phyloP scores from a whole-genome alignment of 2,113 vertebrate genomes.

The Neoarius graeffei region DNA sequence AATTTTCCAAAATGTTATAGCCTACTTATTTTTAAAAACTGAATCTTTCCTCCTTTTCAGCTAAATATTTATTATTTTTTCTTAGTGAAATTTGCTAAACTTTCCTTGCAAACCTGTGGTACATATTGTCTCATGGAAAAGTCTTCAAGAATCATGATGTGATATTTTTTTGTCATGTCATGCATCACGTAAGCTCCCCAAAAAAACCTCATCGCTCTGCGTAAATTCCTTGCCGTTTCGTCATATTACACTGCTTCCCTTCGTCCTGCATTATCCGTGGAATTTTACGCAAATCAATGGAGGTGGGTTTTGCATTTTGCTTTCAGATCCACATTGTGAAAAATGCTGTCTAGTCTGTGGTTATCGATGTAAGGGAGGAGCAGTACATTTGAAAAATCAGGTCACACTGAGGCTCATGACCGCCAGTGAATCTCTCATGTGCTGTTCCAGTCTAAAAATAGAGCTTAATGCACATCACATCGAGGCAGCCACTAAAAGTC shows the following conservation, averaged over 20 bases:
- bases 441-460: slow-evolving; percentile 52
- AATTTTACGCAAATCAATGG: slow-evolving; percentile 16
- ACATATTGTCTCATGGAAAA: background rate
- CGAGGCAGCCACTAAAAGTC: slow-evolving; percentile 39
- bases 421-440: slow-evolving; percentile 47
- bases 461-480: slow-evolving; percentile 45
- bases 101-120: background rate
- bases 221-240: background rate
- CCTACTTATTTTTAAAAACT: background rate
- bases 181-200: background rate
- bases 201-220: background rate
- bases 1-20: background rate
- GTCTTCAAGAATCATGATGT: background rate
- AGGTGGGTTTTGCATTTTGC: slow-evolving; percentile 7
- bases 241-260: background rate
- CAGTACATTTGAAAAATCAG: slow-evolving; percentile 48
- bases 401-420: slow-evolving; percentile 51
- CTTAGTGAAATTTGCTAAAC: background rate
- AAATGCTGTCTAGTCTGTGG: slow-evolving; percentile 32
- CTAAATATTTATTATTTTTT: background rate
- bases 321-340: slow-evolving; percentile 18
- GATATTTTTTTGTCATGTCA: background rate
- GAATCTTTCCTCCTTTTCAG: no score
- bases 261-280: background rate
- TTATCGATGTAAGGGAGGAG: slow-evolving; percentile 45